Conservation (phyloP, 2,113 vertebrate species). For the Ptyas mucosa region DNA sequence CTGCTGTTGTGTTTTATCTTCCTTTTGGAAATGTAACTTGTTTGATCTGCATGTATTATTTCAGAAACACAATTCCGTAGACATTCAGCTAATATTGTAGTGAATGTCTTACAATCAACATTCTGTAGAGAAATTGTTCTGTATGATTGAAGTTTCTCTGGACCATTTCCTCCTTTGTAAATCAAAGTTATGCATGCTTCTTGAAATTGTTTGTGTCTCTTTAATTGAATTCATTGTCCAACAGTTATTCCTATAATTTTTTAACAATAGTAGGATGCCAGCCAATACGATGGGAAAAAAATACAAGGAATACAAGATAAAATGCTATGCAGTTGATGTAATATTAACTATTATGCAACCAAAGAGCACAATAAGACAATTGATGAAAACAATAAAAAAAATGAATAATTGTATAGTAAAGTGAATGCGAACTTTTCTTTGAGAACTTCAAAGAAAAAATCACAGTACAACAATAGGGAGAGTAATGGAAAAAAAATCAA, state of each 20-base stretch:
- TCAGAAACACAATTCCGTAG: neutral
- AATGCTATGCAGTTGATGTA: neutral
- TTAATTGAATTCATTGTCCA: neutral
- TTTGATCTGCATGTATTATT: neutral
- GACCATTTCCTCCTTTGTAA: neutral
- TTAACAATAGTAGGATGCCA: neutral
- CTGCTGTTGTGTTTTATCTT: neutral
- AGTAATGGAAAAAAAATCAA: neutral
- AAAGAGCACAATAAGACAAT: neutral
- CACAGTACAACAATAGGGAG: neutral
- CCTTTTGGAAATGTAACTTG: neutral
- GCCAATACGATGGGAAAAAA: neutral
- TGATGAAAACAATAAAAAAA: neutral
- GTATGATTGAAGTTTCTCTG: neutral
- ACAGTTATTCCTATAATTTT: neutral
- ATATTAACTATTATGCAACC: neutral
- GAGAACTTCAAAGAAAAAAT: neutral
- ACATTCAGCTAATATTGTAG: neutral
- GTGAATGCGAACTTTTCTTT: too few relatives aligned
- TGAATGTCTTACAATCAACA: neutral
- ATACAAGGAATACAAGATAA: neutral
- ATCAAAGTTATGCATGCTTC: neutral
- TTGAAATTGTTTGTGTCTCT: neutral
- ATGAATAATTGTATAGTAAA: neutral
- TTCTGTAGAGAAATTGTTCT: neutral